phyloP scores from a whole-genome alignment of 2,888 invertebrate species.

The Lochmaea crataegi region DNA sequence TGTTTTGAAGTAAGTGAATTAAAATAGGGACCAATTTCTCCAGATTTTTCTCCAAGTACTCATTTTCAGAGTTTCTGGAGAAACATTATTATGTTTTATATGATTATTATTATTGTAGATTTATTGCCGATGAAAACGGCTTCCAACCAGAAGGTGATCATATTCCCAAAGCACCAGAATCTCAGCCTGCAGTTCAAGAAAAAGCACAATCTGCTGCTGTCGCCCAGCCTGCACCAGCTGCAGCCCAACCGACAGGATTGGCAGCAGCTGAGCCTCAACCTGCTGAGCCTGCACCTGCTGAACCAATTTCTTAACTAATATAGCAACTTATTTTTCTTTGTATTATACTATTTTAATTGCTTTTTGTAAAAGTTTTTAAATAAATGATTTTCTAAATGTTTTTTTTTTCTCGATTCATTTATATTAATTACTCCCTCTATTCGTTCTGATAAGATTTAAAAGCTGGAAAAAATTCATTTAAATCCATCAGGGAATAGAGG shows the following conservation, averaged over 20 bases:
- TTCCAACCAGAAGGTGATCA: slow-evolving; percentile 77
- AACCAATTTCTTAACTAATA: neutral
- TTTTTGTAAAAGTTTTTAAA: neutral
- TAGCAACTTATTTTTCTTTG: neutral
- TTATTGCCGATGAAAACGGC: slow-evolving; percentile 79
- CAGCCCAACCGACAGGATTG: slow-evolving; percentile 14
- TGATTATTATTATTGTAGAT: slow-evolving; percentile 61
- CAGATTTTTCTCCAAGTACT: no score
- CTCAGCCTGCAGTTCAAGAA: slow-evolving; percentile 1
- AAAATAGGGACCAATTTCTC: no score
- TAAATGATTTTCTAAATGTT: neutral
- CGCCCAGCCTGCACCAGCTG: slow-evolving; percentile 5
- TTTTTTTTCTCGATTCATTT: neutral
- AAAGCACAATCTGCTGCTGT: neutral
- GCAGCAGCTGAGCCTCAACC: slow-evolving; percentile 16
- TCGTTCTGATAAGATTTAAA: no score
- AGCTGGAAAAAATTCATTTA: no score
- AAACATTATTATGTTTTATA: no score
- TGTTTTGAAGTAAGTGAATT: slow-evolving; percentile 69
- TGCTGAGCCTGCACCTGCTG: neutral
- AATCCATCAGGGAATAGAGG: no score
- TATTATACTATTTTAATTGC: neutral
- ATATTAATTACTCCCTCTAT: no score
- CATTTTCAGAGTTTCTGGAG: no score
- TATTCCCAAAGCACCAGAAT: slow-evolving; percentile 68